Percentiles rank a stretch among this genome's conserved stretches.
Conservation (phyloP, 2,113 vertebrate genomes). For the Arothron firmamentum region DNA sequence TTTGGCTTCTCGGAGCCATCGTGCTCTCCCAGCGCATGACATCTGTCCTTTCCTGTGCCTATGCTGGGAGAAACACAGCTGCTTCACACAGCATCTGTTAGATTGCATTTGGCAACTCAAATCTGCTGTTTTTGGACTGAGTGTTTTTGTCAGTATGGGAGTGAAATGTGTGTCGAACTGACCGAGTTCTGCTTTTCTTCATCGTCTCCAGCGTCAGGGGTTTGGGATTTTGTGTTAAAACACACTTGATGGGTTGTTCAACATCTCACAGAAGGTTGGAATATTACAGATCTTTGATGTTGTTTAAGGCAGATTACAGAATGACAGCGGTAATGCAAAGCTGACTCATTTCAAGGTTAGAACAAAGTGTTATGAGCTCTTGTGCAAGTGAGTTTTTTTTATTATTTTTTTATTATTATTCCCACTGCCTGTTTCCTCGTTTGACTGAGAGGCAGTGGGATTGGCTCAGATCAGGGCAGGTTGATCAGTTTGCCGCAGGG, state of each 20-base stretch:
- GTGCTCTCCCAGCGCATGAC: too few relatives aligned
- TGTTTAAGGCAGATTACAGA: background rate
- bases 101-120: too few relatives aligned
- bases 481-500: constrained; percentile 19
- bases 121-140: too few relatives aligned
- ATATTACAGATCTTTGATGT: background rate
- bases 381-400: constrained; percentile 1
- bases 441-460: constrained; percentile 51
- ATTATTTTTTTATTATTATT: constrained; percentile 5
- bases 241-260: background rate
- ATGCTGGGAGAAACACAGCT: too few relatives aligned
- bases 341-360: constrained; percentile 1
- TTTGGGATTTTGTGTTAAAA: background rate
- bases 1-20: too few relatives aligned
- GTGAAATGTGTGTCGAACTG: too few relatives aligned
- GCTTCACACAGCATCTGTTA: too few relatives aligned
- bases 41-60: too few relatives aligned
- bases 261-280: background rate
- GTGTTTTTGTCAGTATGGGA: too few relatives aligned
- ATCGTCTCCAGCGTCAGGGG: too few relatives aligned
- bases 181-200: too few relatives aligned
- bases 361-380: background rate
- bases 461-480: background rate
- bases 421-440: constrained; percentile 34
- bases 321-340: constrained; percentile 8